Conservation (phyloP, 2,888 invertebrate genomes). For the Cyrtodaria siliqua region DNA sequence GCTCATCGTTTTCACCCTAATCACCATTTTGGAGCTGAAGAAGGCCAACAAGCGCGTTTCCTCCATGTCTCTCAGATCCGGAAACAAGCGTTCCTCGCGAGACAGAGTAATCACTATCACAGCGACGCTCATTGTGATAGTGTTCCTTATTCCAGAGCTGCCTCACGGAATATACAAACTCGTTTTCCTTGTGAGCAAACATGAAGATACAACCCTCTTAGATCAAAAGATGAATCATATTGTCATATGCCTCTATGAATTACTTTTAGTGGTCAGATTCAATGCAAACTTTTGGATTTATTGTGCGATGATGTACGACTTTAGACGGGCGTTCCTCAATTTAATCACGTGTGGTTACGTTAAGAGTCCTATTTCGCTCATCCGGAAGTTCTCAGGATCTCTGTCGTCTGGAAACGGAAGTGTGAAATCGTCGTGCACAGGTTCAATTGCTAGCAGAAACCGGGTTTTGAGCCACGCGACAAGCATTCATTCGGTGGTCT, state of each 20-base stretch:
- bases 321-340: constrained; percentile 10
- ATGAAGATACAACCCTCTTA: neutral
- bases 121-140: constrained; percentile 40
- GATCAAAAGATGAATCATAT: constrained; percentile 18
- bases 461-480: constrained; percentile 43
- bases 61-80: constrained; percentile 16
- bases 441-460: constrained; percentile 48
- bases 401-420: constrained; percentile 21
- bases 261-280: constrained; percentile 41
- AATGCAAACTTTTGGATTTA: constrained; percentile 60
- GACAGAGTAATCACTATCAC: constrained; percentile 56
- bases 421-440: constrained; percentile 29
- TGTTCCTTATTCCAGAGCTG: constrained; percentile 52
- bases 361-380: constrained; percentile 7
- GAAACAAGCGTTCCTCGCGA: constrained; percentile 22
- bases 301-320: constrained; percentile 58
- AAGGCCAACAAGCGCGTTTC: constrained; percentile 34
- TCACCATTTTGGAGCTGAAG: constrained; percentile 32
- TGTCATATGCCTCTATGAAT: constrained; percentile 36
- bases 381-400: constrained; percentile 24
- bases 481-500: constrained; percentile 41
- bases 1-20: constrained; percentile 33
- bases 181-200: neutral
- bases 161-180: constrained; percentile 51
- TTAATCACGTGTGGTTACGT: constrained; percentile 15